phyloP scores from a whole-genome alignment of 2,113 vertebrate species.

The Urocynchramus pylzowi region DNA sequence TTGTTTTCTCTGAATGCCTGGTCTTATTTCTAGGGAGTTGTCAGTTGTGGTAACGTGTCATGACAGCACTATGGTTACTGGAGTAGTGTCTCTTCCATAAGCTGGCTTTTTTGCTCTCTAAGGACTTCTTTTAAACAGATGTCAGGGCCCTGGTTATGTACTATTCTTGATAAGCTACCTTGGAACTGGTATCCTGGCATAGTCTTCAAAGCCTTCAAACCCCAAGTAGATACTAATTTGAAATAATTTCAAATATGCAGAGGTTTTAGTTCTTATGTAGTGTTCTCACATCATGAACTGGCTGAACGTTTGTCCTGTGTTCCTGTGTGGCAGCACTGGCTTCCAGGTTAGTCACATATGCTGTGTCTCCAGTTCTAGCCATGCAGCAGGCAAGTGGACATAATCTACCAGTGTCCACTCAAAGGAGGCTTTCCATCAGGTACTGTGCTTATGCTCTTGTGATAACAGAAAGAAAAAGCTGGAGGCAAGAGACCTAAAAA shows the following conservation, averaged over 20 bases:
- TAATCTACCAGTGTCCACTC: background rate
- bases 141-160: background rate
- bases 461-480: background rate
- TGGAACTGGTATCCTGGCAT: background rate
- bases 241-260: background rate
- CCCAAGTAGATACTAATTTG: background rate
- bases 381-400: background rate
- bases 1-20: background rate
- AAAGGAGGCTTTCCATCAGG: background rate
- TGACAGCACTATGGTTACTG: background rate
- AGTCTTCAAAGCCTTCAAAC: background rate
- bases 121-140: background rate
- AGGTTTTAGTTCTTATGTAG: background rate
- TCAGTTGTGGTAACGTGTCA: background rate
- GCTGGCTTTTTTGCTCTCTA: background rate
- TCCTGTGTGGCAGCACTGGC: background rate
- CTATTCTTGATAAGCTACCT: background rate
- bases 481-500: conserved; percentile 30
- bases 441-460: background rate
- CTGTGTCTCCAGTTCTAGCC: background rate
- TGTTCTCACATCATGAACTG: background rate
- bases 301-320: background rate
- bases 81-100: background rate
- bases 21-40: background rate
- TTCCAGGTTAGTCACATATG: background rate